Conservation (phyloP, 2,797 vertebrate species). For the Propithecus perrieri region DNA sequence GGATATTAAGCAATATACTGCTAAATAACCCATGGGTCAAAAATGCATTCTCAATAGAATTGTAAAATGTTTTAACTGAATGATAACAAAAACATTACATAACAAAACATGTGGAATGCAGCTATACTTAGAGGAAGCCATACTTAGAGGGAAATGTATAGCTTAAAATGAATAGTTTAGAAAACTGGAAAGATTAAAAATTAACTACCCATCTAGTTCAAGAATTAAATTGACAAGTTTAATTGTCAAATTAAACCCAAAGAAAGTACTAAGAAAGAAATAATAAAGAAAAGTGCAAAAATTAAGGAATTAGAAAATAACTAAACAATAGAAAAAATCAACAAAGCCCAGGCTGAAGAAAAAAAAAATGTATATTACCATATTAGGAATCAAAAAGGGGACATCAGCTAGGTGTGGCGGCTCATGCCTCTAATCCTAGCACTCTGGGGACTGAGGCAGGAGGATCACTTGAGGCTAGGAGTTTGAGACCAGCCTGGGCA, state of each 20-base stretch:
- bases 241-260: neutral
- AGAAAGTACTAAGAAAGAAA: neutral
- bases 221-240: neutral
- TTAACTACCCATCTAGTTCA: neutral
- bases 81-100: neutral
- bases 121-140: neutral
- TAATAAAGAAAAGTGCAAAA: neutral
- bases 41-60: neutral
- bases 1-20: neutral
- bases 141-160: neutral
- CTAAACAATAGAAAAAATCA: neutral
- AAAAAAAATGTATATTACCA: too few relatives aligned
- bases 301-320: neutral
- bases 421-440: too few relatives aligned
- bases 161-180: neutral
- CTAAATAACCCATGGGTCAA: neutral
- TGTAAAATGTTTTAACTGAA: constrained; percentile 6
- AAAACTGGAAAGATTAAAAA: neutral
- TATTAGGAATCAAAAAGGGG: neutral
- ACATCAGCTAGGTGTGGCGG: neutral
- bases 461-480: too few relatives aligned
- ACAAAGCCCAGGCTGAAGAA: neutral
- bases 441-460: too few relatives aligned
- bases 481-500: too few relatives aligned
- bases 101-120: neutral